phyloP scores from a whole-genome alignment of 2,797 vertebrate genomes.

The Falco biarmicus region DNA sequence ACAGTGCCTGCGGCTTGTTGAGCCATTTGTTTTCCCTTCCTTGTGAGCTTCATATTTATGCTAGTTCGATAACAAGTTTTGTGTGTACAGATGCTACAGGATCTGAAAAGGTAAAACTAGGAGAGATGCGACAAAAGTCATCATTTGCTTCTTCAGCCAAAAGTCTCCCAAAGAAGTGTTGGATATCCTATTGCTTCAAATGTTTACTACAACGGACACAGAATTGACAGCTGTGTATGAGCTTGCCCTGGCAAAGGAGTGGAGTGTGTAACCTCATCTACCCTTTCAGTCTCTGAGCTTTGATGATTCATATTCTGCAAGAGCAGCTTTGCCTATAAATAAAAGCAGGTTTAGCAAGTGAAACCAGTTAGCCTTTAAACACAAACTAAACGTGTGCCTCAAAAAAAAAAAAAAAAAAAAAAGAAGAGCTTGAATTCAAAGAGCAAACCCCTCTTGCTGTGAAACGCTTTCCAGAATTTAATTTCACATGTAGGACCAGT shows the following conservation, averaged over 20 bases:
- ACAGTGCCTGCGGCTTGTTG: not conserved
- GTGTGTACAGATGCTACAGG: not conserved
- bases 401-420: constrained; percentile 46
- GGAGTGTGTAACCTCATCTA: constrained; percentile 44
- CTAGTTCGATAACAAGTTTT: not conserved
- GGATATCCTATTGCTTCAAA: not conserved
- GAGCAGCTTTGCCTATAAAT: constrained; percentile 49
- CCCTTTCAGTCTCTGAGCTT: constrained; percentile 35
- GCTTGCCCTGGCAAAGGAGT: constrained; percentile 6
- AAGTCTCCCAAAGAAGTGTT: not conserved
- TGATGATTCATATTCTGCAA: constrained; percentile 49
- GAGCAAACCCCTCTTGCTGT: constrained; percentile 10
- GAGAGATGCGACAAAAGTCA: not conserved
- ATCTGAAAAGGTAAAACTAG: not conserved
- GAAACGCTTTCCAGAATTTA: constrained; percentile 34
- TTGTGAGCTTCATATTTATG: not conserved
- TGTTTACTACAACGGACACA: not conserved
- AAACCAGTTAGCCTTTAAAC: constrained; percentile 32
- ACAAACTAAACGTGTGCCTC: not conserved
- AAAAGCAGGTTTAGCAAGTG: constrained; percentile 54
- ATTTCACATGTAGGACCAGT: constrained; percentile 40
- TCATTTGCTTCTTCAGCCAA: not conserved
- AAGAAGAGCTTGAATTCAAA: constrained; percentile 27
- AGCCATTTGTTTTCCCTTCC: not conserved
- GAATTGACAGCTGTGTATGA: not conserved